Percentiles rank a stretch among this genome's conserved stretches.
These are phyloP conservation scores for Watsonalla binaria DNA, from an alignment of 2,888 invertebrate species.

Conservation along the genomic window DNA sequence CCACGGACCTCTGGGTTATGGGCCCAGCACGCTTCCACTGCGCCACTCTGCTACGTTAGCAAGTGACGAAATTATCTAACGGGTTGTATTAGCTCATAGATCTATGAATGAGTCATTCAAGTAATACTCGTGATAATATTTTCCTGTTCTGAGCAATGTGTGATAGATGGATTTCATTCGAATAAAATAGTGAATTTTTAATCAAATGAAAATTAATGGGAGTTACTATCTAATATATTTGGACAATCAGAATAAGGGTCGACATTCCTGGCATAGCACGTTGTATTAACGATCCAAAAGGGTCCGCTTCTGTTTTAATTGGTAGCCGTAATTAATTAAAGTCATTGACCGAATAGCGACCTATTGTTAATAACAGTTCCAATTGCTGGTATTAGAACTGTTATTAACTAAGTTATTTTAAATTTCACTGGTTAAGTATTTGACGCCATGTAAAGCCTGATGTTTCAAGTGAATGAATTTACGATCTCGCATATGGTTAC, in stretches of 20 bases:
- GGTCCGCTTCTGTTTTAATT: slow-evolving; percentile 38
- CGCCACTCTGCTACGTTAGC: slow-evolving; percentile 83
- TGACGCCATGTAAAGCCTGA: background rate
- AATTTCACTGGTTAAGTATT: background rate
- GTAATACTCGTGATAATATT: background rate
- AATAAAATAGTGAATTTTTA: background rate
- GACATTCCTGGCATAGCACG: slow-evolving; percentile 3
- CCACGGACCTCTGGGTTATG: slow-evolving; percentile 94
- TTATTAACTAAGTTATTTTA: slow-evolving; percentile 7
- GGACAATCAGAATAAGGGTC: background rate
- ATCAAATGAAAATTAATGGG: background rate
- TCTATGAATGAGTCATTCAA: background rate
- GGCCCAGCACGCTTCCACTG: slow-evolving; percentile 91
- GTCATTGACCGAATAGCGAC: slow-evolving; percentile 40
- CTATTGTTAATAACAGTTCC: slow-evolving; percentile 26
- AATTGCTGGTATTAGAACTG: no score
- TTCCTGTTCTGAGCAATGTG: no score
- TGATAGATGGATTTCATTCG: no score
- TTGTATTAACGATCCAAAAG: slow-evolving; percentile 20
- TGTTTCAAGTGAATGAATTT: background rate
- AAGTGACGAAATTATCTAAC: background rate
- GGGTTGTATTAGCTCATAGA: background rate
- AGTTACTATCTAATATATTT: background rate
- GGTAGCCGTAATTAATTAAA: slow-evolving; percentile 44
- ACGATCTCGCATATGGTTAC: background rate